phyloP scores from a whole-genome alignment of 2,888 invertebrate species.

The Lysandra bellargus region DNA sequence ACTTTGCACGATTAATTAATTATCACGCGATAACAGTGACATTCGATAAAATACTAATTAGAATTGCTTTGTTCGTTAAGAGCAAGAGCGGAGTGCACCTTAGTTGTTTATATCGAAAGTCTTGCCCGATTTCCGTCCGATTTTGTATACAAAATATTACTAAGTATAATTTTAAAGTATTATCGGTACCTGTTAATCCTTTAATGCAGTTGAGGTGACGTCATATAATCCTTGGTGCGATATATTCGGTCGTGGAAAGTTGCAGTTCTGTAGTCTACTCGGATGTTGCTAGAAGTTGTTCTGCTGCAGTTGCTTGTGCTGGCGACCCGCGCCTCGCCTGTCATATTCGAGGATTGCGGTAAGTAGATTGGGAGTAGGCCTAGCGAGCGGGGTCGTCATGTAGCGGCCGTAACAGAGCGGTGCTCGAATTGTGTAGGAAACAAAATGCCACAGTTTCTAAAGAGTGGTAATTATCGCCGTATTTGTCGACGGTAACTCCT shows the following conservation, averaged over 20 bases:
- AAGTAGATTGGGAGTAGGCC: conserved; percentile 43
- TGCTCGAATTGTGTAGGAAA: not conserved
- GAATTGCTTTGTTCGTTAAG: conserved; percentile 21
- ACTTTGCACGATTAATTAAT: conserved; percentile 9
- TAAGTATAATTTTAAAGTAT: not conserved
- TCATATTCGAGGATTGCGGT: conserved; percentile 66
- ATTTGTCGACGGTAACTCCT: too few relatives aligned
- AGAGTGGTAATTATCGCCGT: too few relatives aligned
- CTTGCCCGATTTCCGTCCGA: not conserved
- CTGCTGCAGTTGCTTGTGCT: conserved; percentile 47
- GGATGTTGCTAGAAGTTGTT: conserved; percentile 48
- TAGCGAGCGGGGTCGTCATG: too few relatives aligned
- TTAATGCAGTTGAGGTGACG: conserved; percentile 16
- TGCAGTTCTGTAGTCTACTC: conserved; percentile 40
- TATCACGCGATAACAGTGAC: conserved; percentile 19
- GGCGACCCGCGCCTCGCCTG: conserved; percentile 50
- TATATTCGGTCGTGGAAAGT: conserved; percentile 32
- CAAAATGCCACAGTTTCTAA: too few relatives aligned
- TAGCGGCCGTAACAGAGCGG: not conserved
- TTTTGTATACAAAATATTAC: not conserved
- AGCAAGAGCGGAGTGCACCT: not conserved
- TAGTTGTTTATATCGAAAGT: not conserved
- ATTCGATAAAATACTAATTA: conserved; percentile 21
- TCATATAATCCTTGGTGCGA: conserved; percentile 38
- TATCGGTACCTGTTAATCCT: not conserved